Evolutionary conservation across 1,140 invertebrate species (phyloP), one percentile per base, ranked within the genome.

Genomic region (Drosophila kepulauana): DNA sequence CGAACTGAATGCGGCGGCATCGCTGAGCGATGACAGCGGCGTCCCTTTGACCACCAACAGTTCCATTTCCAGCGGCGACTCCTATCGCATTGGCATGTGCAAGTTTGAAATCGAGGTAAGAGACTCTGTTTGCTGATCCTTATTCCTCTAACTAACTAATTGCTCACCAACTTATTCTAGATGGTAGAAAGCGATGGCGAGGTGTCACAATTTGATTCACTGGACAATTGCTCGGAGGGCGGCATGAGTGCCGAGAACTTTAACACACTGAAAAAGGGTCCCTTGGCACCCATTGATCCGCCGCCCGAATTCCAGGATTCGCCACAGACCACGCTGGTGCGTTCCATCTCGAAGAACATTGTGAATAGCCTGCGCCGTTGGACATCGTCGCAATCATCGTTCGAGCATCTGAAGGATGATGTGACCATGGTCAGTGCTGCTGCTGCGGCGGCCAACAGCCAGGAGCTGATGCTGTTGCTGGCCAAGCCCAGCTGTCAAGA

Each of bases 191-290:
- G 95, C 81, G 95, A 95, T 78, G 94, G 95, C 82, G 95, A 95
- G 75, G 94, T 95, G 20, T 95, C 94, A 4, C 95, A 95, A 90
- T 93, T 94, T 78, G 95, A 95, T 91, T 95, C 95, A 16, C 93
- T 95, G 75, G 95, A 95, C 93, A 94, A 94, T 63, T 95, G 95
- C 89, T 95, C 95, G 4, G 94, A 95, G 79, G 93, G 94, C 33
- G 93, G 95, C 1, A 96, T 96, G 94, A 96, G 95, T 79, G 95
- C 95, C 28, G 96, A 96, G 92, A 96, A 96, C 89, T 97, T 96
- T 86, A 96, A 96, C 86, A 97, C 96, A 5, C 93, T 97, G 62
- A 97, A 97, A 82, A 97, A 97, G 93, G 96, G 95, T 25, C 95
- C 96, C 16, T 94, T 94, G 59, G 94, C 94, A 35, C 95, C 96